These are phyloP conservation scores for Tinea semifulvella DNA, from an alignment of 2,888 invertebrate genomes.

Conservation along the genomic window DNA sequence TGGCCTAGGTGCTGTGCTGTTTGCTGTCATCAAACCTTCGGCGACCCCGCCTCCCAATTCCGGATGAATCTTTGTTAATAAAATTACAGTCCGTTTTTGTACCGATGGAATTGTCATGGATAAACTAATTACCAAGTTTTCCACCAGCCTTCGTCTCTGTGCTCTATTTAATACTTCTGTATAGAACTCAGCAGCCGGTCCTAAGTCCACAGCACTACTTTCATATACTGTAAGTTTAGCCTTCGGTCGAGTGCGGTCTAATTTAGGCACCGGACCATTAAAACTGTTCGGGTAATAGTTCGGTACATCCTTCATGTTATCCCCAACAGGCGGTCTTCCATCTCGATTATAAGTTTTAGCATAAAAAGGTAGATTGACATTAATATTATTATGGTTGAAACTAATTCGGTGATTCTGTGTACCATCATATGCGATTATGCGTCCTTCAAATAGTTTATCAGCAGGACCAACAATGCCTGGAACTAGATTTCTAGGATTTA, in stretches of 20 bases:
- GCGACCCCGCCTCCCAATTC: conserved; percentile 76
- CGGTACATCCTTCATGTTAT: conserved; percentile 84
- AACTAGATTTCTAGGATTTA: conserved; percentile 81
- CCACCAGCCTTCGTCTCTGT: conserved; percentile 57
- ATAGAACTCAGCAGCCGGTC: conserved; percentile 81
- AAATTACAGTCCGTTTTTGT: conserved; percentile 78
- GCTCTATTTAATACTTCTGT: conserved; percentile 72
- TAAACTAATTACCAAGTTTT: background rate
- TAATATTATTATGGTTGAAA: conserved; percentile 82
- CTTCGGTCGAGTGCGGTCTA: conserved; percentile 24
- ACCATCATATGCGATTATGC: conserved; percentile 81
- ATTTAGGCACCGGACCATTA: conserved; percentile 69
- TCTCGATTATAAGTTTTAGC: conserved; percentile 80
- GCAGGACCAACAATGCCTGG: conserved; percentile 87
- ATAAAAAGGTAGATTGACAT: conserved; percentile 86
- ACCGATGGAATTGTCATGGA: conserved; percentile 50
- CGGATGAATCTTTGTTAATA: conserved; percentile 78
- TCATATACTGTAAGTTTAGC: conserved; percentile 23
- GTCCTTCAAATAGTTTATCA: conserved; percentile 83
- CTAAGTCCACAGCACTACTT: conserved; percentile 26
- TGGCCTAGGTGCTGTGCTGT: background rate
- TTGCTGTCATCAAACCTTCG: conserved; percentile 41
- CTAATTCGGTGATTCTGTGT: conserved; percentile 84
- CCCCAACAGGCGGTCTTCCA: conserved; percentile 71
- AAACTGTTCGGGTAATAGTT: conserved; percentile 93